Conservation (phyloP, 2,113 vertebrate species). For the Poeciliopsis occidentalis region DNA sequence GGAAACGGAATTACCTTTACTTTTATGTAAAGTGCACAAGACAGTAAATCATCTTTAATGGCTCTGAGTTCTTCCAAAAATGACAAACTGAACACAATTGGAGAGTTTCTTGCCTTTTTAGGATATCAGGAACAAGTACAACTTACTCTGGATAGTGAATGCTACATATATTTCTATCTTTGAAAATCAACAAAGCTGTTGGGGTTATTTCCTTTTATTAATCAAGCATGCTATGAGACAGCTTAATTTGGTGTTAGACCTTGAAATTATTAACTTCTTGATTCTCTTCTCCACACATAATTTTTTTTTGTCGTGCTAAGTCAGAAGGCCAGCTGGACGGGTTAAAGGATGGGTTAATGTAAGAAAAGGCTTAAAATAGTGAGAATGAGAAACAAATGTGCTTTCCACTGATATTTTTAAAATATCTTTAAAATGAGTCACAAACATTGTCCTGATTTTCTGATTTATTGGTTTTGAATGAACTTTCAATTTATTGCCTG, state of each 20-base stretch:
- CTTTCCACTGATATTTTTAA: constrained; percentile 58
- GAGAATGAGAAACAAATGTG: constrained; percentile 30
- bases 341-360: constrained; percentile 1
- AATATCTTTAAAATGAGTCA: constrained; percentile 39
- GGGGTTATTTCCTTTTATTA: not conserved
- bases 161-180: not conserved
- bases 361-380: constrained; percentile 10
- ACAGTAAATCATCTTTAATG: not conserved
- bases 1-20: constrained; percentile 64
- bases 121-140: not conserved
- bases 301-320: not conserved
- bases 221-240: constrained; percentile 8
- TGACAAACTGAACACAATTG: constrained; percentile 6
- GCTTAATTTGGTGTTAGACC: not conserved
- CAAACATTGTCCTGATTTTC: constrained; percentile 18
- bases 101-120: not conserved
- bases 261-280: not conserved
- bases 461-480: constrained; percentile 49
- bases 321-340: constrained; percentile 25
- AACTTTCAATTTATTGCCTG: constrained; percentile 43
- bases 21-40: constrained; percentile 39
- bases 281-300: not conserved
- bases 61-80: not conserved
- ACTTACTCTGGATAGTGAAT: not conserved
- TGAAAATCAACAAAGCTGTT: constrained; percentile 10